These are phyloP conservation scores for Apoderus coryli DNA, from an alignment of 2,888 invertebrate genomes.

Conservation along the genomic window DNA sequence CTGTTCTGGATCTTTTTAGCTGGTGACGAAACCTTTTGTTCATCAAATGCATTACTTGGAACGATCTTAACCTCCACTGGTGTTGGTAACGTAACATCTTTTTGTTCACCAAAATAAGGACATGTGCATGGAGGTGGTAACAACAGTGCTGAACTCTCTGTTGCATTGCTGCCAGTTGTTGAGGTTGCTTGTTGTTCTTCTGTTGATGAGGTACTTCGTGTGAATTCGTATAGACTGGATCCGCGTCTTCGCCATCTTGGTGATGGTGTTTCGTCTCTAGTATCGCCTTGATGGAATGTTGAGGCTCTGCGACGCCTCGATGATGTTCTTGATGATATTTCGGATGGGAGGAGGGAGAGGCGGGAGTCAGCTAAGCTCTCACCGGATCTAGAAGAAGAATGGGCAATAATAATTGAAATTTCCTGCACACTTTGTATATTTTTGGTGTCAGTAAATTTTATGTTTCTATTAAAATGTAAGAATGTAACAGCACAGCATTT, in stretches of 20 bases:
- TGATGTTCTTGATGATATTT: constrained; percentile 23
- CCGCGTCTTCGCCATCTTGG: constrained; percentile 30
- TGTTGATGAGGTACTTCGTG: no score
- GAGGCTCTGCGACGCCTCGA: constrained; percentile 33
- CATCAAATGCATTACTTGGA: constrained; percentile 24
- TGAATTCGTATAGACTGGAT: constrained; percentile 38
- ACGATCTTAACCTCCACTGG: constrained; percentile 37
- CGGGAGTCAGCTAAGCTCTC: constrained; percentile 27
- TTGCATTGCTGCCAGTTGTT: constrained; percentile 13
- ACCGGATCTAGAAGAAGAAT: constrained; percentile 20
- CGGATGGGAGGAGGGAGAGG: constrained; percentile 26
- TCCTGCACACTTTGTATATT: no score
- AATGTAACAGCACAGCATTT: no score
- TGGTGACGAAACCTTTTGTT: constrained; percentile 25
- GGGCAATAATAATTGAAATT: no score
- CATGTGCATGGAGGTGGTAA: constrained; percentile 68
- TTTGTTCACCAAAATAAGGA: constrained; percentile 61
- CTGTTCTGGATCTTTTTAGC: constrained; percentile 22
- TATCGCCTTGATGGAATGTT: constrained; percentile 37
- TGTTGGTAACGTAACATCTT: constrained; percentile 18
- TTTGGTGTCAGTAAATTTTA: no score
- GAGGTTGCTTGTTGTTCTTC: no score
- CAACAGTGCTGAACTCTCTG: constrained; percentile 32
- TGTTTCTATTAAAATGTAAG: no score
- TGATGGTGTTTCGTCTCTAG: constrained; percentile 28